Percentiles rank a stretch among this genome's conserved stretches.
These are phyloP conservation scores for Amphiduros pacificus DNA, from an alignment of 2,888 invertebrate species.

Conservation along the genomic window DNA sequence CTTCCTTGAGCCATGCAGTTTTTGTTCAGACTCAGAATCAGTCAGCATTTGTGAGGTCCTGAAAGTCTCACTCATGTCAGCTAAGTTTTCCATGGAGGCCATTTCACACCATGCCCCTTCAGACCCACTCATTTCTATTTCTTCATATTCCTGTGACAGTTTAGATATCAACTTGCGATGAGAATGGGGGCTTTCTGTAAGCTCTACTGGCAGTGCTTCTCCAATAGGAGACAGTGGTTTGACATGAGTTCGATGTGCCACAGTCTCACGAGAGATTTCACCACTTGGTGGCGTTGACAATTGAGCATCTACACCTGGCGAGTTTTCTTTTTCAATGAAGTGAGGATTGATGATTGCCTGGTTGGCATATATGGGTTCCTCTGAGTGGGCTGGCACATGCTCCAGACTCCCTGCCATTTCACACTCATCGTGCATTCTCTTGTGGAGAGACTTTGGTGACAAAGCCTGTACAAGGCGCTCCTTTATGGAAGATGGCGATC, in stretches of 20 bases:
- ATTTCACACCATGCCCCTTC: constrained; percentile 1
- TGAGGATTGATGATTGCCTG: not conserved
- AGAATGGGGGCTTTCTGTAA: constrained; percentile 4
- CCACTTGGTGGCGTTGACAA: too few species aligned
- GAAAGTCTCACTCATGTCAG: not conserved
- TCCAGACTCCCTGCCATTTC: not conserved
- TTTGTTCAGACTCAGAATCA: too few species aligned
- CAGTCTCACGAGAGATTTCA: too few species aligned
- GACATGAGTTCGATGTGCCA: not conserved
- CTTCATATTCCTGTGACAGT: not conserved
- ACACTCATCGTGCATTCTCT: not conserved
- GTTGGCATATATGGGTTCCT: not conserved
- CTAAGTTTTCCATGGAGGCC: not conserved
- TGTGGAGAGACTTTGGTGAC: constrained; percentile 3
- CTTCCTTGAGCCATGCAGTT: too few species aligned
- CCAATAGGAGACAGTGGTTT: constrained; percentile 9
- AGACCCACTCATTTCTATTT: not conserved
- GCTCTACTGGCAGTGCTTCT: not conserved
- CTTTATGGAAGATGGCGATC: constrained; percentile 10
- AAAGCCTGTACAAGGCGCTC: constrained; percentile 12
- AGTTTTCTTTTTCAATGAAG: not conserved
- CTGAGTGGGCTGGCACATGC: not conserved
- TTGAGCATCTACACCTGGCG: not conserved
- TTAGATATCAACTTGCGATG: not conserved
- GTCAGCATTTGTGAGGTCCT: too few species aligned